Evolutionary conservation across 2,888 invertebrate species (phyloP).

Genomic region (Leptopilina drosophilae): DNA sequence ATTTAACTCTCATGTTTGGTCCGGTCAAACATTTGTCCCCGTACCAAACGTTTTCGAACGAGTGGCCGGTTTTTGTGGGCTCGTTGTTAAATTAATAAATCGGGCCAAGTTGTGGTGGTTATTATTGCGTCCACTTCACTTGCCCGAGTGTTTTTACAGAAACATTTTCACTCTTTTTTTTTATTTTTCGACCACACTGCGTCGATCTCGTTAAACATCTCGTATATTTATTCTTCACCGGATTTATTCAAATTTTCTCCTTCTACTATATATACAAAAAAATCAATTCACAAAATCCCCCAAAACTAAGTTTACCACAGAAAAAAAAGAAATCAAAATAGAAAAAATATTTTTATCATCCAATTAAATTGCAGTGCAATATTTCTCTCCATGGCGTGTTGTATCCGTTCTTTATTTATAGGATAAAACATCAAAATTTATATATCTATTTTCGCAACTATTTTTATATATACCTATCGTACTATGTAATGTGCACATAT

Average conservation of each 20-base stretch:
- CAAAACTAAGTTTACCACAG: too few relatives aligned
- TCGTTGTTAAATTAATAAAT: conserved; percentile 65
- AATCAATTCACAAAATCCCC: too few relatives aligned
- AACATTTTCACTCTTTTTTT: conserved; percentile 31
- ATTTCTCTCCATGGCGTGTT: too few relatives aligned
- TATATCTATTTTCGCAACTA: conserved; percentile 6
- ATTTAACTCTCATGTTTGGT: conserved; percentile 65
- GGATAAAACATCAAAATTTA: neutral
- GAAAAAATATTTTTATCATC: too few relatives aligned
- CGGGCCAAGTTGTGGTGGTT: conserved; percentile 49
- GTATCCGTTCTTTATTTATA: too few relatives aligned
- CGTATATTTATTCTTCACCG: conserved; percentile 34
- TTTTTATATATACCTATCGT: neutral
- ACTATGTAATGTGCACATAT: neutral
- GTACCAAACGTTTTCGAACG: conserved; percentile 51
- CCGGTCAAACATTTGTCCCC: conserved; percentile 64
- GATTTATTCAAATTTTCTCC: conserved; percentile 3
- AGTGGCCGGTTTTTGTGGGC: conserved; percentile 59
- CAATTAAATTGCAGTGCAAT: too few relatives aligned
- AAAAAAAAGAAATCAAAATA: neutral
- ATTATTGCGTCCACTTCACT: conserved; percentile 57
- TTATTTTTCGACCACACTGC: neutral
- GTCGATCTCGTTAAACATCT: conserved; percentile 40
- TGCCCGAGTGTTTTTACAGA: conserved; percentile 40
- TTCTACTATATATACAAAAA: too few relatives aligned